Percentiles rank a stretch among this genome's conserved stretches.
These are phyloP conservation scores for Caenorhabditis sp. DNA, from an alignment of 2,888 invertebrate genomes.

Conservation along the genomic window DNA sequence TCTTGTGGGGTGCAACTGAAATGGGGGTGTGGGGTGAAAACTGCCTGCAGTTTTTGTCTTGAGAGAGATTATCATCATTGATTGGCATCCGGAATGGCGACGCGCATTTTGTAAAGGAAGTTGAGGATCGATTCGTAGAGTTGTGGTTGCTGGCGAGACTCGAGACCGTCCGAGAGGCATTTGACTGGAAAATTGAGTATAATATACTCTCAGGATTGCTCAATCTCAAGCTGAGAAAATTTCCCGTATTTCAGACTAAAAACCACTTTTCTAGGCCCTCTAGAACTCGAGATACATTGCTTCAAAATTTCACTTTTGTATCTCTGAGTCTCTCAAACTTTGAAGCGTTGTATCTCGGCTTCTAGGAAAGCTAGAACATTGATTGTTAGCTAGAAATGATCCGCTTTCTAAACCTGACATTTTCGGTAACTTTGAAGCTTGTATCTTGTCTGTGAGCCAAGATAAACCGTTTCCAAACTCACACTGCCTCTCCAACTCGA, in stretches of 20 bases:
- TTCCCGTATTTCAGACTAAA: background rate
- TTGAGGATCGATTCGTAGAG: constrained; percentile 65
- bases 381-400: too few relatives aligned
- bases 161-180: constrained; percentile 60
- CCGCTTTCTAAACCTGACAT: too few relatives aligned
- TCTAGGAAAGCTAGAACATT: too few relatives aligned
- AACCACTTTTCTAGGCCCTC: too few relatives aligned
- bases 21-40: background rate
- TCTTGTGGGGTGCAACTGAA: background rate
- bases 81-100: constrained; percentile 57
- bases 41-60: background rate
- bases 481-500: constrained; percentile 63
- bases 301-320: background rate
- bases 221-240: background rate
- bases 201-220: too few relatives aligned
- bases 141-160: constrained; percentile 46
- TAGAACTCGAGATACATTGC: too few relatives aligned
- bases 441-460: too few relatives aligned
- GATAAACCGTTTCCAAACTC: constrained; percentile 4
- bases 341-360: too few relatives aligned
- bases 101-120: constrained; percentile 65
- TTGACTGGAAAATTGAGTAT: constrained; percentile 60
- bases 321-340: too few relatives aligned
- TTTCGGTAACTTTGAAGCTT: too few relatives aligned
- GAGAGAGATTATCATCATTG: background rate